Conservation (phyloP, 1,140 invertebrate genomes). For the Procambarus clarkii region DNA sequence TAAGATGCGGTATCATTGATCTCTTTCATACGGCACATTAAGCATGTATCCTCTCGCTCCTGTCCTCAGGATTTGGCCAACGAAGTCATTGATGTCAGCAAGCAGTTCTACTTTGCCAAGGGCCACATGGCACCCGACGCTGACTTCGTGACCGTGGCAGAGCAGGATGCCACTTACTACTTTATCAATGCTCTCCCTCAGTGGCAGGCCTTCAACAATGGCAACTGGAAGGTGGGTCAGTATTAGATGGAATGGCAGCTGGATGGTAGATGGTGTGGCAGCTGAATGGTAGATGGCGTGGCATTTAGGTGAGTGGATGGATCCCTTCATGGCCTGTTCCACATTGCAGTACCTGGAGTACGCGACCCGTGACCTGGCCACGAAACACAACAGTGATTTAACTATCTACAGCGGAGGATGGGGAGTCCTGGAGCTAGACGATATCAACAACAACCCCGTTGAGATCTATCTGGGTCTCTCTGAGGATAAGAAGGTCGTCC, state of each 20-base stretch:
- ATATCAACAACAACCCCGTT: conserved; percentile 49
- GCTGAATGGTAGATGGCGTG: neutral
- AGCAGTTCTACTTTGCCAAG: conserved; percentile 71
- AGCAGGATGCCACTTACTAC: conserved; percentile 73
- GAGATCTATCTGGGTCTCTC: conserved; percentile 42
- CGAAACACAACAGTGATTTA: conserved; percentile 22
- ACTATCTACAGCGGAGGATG: conserved; percentile 36
- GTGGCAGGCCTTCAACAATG: conserved; percentile 74
- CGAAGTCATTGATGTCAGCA: conserved; percentile 27
- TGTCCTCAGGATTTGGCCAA: conserved; percentile 32
- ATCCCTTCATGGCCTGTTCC: neutral
- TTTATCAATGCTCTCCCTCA: conserved; percentile 73
- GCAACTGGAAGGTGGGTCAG: conserved; percentile 83
- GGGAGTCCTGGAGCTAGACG: conserved; percentile 22
- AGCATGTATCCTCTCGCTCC: no score
- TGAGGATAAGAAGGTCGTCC: conserved; percentile 37
- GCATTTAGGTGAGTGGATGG: neutral
- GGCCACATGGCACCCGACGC: conserved; percentile 74
- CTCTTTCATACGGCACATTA: no score
- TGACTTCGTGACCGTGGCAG: conserved; percentile 71
- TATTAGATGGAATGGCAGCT: neutral
- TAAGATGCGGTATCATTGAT: no score
- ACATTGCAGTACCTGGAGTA: conserved; percentile 46
- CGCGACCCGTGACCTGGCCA: conserved; percentile 46
- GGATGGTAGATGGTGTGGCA: neutral